phyloP scores from a whole-genome alignment of 1,140 invertebrate species.

The Thaumetopoea pityocampa region DNA sequence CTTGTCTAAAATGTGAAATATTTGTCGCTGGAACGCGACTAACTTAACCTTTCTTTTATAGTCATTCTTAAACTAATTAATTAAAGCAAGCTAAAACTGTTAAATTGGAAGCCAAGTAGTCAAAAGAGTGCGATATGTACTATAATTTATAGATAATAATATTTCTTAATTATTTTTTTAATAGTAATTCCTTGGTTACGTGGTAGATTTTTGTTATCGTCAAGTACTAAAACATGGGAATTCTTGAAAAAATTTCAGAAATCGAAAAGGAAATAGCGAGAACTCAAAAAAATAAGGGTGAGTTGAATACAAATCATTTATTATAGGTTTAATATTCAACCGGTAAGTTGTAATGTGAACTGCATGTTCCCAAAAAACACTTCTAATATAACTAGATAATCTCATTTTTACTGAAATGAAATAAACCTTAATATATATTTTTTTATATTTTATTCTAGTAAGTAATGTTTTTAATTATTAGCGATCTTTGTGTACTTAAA shows the following conservation, averaged over 20 bases:
- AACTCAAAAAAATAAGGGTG: conserved; percentile 99
- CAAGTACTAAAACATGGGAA: conserved; percentile 85
- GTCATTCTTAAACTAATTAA: conserved; percentile 3
- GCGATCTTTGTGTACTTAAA: too few relatives aligned
- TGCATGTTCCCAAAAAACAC: too few relatives aligned
- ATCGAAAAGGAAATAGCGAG: conserved; percentile 98
- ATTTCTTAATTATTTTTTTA: conserved; percentile 3
- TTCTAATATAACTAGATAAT: too few relatives aligned
- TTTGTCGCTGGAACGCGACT: conserved; percentile 14
- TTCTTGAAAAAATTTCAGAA: conserved; percentile 98
- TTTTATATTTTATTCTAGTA: too few relatives aligned
- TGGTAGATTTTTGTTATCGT: conserved; percentile 23
- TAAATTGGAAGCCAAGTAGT: not conserved
- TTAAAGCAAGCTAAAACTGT: not conserved
- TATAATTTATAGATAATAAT: conserved; percentile 17
- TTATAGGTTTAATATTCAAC: too few relatives aligned
- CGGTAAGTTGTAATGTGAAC: too few relatives aligned
- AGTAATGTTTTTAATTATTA: too few relatives aligned
- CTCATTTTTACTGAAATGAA: too few relatives aligned
- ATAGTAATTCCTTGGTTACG: conserved; percentile 15
- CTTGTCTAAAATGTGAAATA: too few relatives aligned
- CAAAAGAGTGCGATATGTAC: conserved; percentile 20
- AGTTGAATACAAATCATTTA: conserved; percentile 2
- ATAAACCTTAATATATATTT: too few relatives aligned
- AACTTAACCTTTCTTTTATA: conserved; percentile 13